Evolutionary conservation across 92 coral and sea anemone species (phyloP), one percentile per base, ranked within the genome.

Genomic region (Parazoanthus darwini): DNA sequence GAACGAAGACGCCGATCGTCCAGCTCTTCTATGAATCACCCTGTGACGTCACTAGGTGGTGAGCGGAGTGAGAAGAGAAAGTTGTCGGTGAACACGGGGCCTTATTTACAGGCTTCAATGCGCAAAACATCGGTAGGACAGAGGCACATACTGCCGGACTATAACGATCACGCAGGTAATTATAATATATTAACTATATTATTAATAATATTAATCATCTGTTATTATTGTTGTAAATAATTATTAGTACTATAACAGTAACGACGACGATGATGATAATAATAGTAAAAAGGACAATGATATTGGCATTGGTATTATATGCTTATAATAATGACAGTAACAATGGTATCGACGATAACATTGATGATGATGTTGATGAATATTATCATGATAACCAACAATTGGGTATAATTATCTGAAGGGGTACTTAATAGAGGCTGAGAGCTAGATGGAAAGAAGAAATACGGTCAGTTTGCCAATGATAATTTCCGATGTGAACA

Each of bases 31-130:
- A 88, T 82, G 35, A 77, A 74, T 29, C 90, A 92, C 15, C 82
- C 88, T 56, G 88, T 71, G 36, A 80, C 80, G 72, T 44, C 70
- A 35, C 78, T 86, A 23, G 90, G 90, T 23, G 89, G 93, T 59
- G 96, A 92, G 22, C 85, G 90, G 81, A 68, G 63, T 6, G 97
- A 94, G 11, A 93, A 88, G 48, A 86, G 94, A 71, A 94, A 93
- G 44, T 95, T 95, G 9, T 94, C 98, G 43, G 85, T 87, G 59
- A 90, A 90, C 5, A 82, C 75, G 36, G 88, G 66, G 0, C 95
- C 98, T 1, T 93, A 88, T 86, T 80, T 94, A 39, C 90, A 93
- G 72, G 63, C 93, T 2, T 56, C 98, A 14, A 89, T 88, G 43
- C 89, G 96, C 15, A 91, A 92, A 79, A 79, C 88, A 14, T 94